phyloP scores from a whole-genome alignment of 2,888 invertebrate genomes.

The Helleia helle region DNA sequence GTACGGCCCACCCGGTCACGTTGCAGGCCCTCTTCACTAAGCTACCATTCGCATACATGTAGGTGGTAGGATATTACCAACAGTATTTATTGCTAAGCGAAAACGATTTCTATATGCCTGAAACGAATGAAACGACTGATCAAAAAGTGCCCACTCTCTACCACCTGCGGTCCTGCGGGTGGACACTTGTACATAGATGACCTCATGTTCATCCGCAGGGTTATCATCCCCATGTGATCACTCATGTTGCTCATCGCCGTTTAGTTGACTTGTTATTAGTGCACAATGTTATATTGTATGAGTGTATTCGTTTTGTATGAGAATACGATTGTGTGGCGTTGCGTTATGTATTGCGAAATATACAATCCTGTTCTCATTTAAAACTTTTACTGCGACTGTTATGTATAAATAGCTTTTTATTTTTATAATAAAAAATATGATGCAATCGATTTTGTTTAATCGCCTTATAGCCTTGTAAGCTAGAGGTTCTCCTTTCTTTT shows the following conservation, averaged over 20 bases:
- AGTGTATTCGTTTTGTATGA: constrained; percentile 34
- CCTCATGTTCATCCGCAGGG: constrained; percentile 38
- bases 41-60: constrained; percentile 24
- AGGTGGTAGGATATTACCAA: constrained; percentile 44
- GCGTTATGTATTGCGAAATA: not conserved
- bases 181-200: constrained; percentile 53
- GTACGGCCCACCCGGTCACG: constrained; percentile 69
- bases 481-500: constrained; percentile 14
- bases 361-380: not conserved
- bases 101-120: constrained; percentile 18
- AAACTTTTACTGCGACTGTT: constrained; percentile 56
- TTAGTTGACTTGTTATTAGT: constrained; percentile 66
- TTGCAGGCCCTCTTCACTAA: constrained; percentile 66
- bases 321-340: not conserved
- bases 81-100: constrained; percentile 41
- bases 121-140: constrained; percentile 2
- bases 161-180: constrained; percentile 34
- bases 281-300: constrained; percentile 66
- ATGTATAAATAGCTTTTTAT: constrained; percentile 61
- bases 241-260: constrained; percentile 40
- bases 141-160: constrained; percentile 21
- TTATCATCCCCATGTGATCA: constrained; percentile 33
- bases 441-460: constrained; percentile 47
- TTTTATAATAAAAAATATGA: constrained; percentile 62
- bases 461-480: constrained; percentile 13